Conservation (phyloP, 2,797 vertebrate genomes). For the Poecilia velifera region DNA sequence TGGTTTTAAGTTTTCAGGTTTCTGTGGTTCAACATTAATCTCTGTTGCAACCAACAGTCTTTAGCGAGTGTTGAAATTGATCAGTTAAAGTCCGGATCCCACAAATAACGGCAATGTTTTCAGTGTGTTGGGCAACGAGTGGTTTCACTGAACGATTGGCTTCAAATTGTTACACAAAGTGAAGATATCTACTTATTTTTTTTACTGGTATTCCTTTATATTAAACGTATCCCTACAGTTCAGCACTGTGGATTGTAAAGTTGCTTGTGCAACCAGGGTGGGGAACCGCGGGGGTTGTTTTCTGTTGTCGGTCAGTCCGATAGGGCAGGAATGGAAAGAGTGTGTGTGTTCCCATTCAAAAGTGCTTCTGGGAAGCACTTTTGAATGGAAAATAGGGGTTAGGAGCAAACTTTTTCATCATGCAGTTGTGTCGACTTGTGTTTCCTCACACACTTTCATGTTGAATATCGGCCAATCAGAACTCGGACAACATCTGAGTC, state of each 20-base stretch:
- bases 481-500: constrained; percentile 34
- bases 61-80: not conserved
- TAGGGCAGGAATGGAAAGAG: constrained; percentile 27
- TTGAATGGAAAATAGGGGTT: not conserved
- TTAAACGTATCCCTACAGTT: not conserved
- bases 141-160: not conserved
- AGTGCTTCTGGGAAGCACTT: constrained; percentile 29
- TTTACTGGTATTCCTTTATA: not conserved
- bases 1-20: not conserved
- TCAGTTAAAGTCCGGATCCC: not conserved
- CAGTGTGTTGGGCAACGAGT: not conserved
- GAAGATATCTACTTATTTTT: not conserved
- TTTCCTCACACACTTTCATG: not conserved
- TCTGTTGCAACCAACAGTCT: not conserved
- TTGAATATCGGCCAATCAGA: constrained; percentile 9
- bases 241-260: not conserved
- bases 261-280: constrained; percentile 38
- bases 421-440: not conserved
- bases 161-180: not conserved
- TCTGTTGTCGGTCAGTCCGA: constrained; percentile 43
- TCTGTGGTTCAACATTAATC: not conserved
- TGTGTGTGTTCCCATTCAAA: too few relatives aligned
- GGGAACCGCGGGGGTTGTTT: constrained; percentile 28
- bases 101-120: not conserved
- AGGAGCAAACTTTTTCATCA: constrained; percentile 11